Evolutionary conservation across 1,140 invertebrate genomes (phyloP), one percentile per base, ranked within the genome.

Genomic region (Hormaphis cornu): DNA sequence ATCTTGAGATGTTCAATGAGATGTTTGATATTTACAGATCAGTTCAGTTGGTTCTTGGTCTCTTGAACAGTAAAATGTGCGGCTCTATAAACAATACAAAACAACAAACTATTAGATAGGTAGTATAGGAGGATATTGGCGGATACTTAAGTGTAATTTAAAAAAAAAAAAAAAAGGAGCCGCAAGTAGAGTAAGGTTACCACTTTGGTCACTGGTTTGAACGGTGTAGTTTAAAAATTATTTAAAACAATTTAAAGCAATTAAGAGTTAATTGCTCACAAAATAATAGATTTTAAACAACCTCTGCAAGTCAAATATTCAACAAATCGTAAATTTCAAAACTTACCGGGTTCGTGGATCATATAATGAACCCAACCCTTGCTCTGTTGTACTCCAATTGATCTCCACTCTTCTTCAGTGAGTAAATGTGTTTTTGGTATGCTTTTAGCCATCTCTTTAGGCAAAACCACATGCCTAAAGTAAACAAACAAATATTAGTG

Each of bases 331-430:
- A n/a, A n/a, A n/a, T 3, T 42, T n/a, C 3, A n/a, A 42, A 35
- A 58, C 61, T 70, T 3, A 91, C 89, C 92, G 79, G 94, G 93
- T 75, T 87, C 82, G 80, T 97, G 93, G 71, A 86, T 87, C 91
- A 97, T 95, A 74, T 95, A 97, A 80, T 97, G 93, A 8, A 94
- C 82, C 94, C 94, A 97, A 44, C 93, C 93, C 74, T 88, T 87
- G 78, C 90, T 94, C 78, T 96, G 93, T 78, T 95, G 91, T 3
- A 97, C 89, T 12, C 94, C 94, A 73, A 97, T 86, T 71, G 85
- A 82, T 78, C 94, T 84, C 95, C 94, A 97, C 81, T 97, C 93
- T 28, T 84, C 79, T 80, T 97, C 94, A 3, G 87, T 84, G 87
- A 97, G 92, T 50, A 97, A 79, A 80, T 92, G 91, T 73, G 89